A percentile compares a stretch with the other conserved stretches of the same genome.
Evolutionary conservation across 1,140 invertebrate species (phyloP).

Genomic region (Solenopsis invicta): DNA sequence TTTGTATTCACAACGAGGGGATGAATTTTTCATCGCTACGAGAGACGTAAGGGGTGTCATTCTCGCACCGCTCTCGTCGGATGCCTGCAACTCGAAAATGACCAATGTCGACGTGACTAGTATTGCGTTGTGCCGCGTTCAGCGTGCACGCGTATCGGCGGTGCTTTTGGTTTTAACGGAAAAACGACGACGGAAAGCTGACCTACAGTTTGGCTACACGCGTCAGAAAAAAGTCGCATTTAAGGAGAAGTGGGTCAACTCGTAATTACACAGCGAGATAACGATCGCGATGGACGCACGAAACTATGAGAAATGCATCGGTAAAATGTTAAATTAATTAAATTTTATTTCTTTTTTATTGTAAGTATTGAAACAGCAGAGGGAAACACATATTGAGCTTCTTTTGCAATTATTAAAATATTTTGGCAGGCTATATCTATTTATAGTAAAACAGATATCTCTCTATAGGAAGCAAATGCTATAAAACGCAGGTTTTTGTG

Average conservation of each 20-base stretch:
- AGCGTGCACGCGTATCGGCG: slow-evolving; percentile 18
- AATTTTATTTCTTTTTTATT: background rate
- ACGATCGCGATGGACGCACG: background rate
- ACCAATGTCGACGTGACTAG: slow-evolving; percentile 63
- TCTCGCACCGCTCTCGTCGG: slow-evolving; percentile 23
- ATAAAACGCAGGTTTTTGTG: background rate
- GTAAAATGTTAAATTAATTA: background rate
- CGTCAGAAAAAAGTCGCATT: background rate
- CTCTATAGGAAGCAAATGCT: background rate
- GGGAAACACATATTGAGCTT: background rate
- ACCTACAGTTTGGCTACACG: background rate
- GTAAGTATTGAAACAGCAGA: background rate
- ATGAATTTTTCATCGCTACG: slow-evolving; percentile 76
- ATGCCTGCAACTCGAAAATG: slow-evolving; percentile 62
- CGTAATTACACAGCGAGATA: background rate
- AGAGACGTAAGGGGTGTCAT: slow-evolving; percentile 32
- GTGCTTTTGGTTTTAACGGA: background rate
- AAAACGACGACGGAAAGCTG: slow-evolving; percentile 1
- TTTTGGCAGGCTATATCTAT: background rate
- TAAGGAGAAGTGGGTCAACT: background rate
- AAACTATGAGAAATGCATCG: background rate
- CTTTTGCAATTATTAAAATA: background rate
- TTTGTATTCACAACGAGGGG: slow-evolving; percentile 78
- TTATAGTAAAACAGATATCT: background rate
- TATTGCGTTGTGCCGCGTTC: slow-evolving; percentile 2